Conservation (phyloP, 2,888 invertebrate genomes). For the Thyatira batis region DNA sequence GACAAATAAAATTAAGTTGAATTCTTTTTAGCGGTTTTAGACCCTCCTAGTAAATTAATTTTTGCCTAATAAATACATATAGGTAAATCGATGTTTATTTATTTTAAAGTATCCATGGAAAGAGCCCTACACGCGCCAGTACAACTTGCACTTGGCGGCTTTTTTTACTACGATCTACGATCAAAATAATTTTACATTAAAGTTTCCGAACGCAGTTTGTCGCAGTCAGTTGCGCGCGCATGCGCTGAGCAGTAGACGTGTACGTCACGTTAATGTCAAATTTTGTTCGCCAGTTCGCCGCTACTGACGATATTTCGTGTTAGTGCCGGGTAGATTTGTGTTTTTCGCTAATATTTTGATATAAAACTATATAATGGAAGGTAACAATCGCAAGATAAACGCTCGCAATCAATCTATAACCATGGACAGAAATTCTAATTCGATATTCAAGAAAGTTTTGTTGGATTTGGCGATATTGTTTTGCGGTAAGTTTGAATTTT, state of each 20-base stretch:
- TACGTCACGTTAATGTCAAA: constrained; percentile 22
- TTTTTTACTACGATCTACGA: not conserved
- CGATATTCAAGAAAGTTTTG: constrained; percentile 84
- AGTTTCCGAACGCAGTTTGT: constrained; percentile 38
- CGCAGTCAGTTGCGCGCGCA: constrained; percentile 70
- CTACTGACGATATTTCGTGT: constrained; percentile 58
- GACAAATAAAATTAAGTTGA: no score
- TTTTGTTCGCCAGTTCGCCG: constrained; percentile 13
- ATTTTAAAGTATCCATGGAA: no score
- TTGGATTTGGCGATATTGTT: constrained; percentile 86
- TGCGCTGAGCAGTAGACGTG: constrained; percentile 66
- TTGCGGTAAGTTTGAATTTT: constrained; percentile 83
- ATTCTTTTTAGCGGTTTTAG: no score
- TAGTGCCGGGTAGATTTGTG: constrained; percentile 45
- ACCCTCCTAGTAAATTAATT: no score
- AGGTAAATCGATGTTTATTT: no score
- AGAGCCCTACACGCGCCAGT: no score
- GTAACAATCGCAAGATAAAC: constrained; percentile 67
- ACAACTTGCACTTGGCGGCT: no score
- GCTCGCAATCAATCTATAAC: constrained; percentile 65
- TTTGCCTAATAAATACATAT: no score
- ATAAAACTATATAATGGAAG: constrained; percentile 61
- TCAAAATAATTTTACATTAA: constrained; percentile 6
- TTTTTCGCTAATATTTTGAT: constrained; percentile 34
- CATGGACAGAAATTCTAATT: constrained; percentile 81